Evolutionary conservation across 2,888 invertebrate genomes (phyloP), one percentile per base, ranked within the genome.

Genomic region (Cabera pusaria): DNA sequence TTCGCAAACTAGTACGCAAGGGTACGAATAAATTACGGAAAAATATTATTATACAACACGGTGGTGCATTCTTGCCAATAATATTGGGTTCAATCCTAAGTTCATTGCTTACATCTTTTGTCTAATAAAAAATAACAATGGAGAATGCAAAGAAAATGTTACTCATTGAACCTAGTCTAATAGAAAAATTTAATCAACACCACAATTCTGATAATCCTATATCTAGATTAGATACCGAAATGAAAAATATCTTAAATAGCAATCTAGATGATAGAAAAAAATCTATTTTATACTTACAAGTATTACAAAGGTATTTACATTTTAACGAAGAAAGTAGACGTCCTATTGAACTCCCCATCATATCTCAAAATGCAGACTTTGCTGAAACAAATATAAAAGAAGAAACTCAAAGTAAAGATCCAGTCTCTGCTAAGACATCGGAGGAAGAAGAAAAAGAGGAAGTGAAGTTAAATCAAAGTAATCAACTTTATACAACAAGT

Each of bases 51-150:
- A 24, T 54, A 17, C 52, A 57, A 42, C 49, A 48, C 48, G 52
- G 51, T 25, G 51, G 54, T 10, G 39, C 49, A 5, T 50, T 52
- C 23, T 22, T 54, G 41, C 52, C 49, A 8, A 51, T 54, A 7
- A 51, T 53, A 32, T 22, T 53, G 7, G 48, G 51, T 28, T 44
- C 56, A 1, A 38, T 59, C 18, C 34, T 56, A n/a, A 59, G 45
- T 47, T 33, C 20, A 26, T 24, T 51, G 8, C 1, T 56, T 6
- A 26, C 26, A 14, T 20, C 28, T 16, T n/a, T 42, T 22, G 12
- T 32, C 22, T 18, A 23, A 53, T n/a, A n/a, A n/a, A n/a, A n/a
- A n/a, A n/a, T n/a, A n/a, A n/a, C n/a, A 52, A 26, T 52, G 45
- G 46, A 55, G 44, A 44, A 35, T 16, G 39, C 39, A 16, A 40